Conservation (phyloP, 2,888 invertebrate species). For the Pedicia rivosa region DNA sequence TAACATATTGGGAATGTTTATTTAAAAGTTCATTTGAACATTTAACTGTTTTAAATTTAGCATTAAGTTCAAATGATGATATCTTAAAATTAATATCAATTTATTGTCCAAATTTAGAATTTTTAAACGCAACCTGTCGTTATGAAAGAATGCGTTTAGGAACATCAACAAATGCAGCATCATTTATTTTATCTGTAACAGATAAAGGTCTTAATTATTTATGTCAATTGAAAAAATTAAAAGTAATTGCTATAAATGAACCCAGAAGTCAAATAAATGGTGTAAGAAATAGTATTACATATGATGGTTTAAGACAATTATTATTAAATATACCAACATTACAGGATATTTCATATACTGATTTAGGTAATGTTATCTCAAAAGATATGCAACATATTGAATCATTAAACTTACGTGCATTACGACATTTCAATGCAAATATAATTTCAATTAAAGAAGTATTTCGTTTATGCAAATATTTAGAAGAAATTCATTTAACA, state of each 20-base stretch:
- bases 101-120: slow-evolving; percentile 12
- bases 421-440: slow-evolving; percentile 13
- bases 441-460: slow-evolving; percentile 10
- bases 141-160: slow-evolving; percentile 11
- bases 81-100: slow-evolving; percentile 11
- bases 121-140: slow-evolving; percentile 12
- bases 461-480: slow-evolving; percentile 9
- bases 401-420: slow-evolving; percentile 10
- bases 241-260: slow-evolving; percentile 12
- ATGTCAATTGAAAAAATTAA: slow-evolving; percentile 11
- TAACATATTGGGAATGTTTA: slow-evolving; percentile 11
- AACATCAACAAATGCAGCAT: slow-evolving; percentile 11
- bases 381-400: slow-evolving; percentile 9
- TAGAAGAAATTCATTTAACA: slow-evolving; percentile 11
- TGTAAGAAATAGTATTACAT: slow-evolving; percentile 11
- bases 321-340: slow-evolving; percentile 10
- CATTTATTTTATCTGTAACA: slow-evolving; percentile 12
- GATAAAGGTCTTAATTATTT: slow-evolving; percentile 11
- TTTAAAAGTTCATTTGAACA: slow-evolving; percentile 10
- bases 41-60: slow-evolving; percentile 11
- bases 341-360: slow-evolving; percentile 13
- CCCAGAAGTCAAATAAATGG: slow-evolving; percentile 11
- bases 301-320: slow-evolving; percentile 10
- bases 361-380: slow-evolving; percentile 11
- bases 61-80: slow-evolving; percentile 13